These are phyloP conservation scores for Stegostoma tigrinum DNA, from an alignment of 2,113 vertebrate genomes.

Conservation along the genomic window DNA sequence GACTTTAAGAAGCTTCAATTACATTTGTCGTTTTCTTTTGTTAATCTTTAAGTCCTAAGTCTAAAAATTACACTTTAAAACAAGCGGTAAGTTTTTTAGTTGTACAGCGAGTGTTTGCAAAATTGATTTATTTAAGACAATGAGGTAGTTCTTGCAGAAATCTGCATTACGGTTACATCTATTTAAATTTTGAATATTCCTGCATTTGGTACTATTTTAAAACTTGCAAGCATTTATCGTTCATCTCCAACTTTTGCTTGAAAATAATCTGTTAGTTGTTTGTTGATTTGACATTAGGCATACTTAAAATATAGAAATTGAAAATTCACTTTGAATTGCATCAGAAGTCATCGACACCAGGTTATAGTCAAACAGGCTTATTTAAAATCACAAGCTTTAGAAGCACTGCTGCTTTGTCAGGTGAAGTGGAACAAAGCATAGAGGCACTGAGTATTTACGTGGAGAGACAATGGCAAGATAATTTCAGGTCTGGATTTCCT, in stretches of 20 bases:
- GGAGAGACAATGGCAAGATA: too few relatives aligned
- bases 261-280: neutral
- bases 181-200: neutral
- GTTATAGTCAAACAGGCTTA: too few relatives aligned
- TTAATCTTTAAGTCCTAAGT: too few relatives aligned
- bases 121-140: neutral
- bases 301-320: neutral
- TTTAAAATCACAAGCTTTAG: too few relatives aligned
- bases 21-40: too few relatives aligned
- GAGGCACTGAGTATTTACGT: too few relatives aligned
- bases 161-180: neutral
- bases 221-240: neutral
- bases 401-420: too few relatives aligned
- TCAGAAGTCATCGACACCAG: too few relatives aligned
- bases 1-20: too few relatives aligned
- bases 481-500: too few relatives aligned
- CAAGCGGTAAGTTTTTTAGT: neutral
- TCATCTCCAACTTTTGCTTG: neutral
- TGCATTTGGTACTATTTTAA: neutral
- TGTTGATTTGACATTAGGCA: neutral
- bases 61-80: too few relatives aligned
- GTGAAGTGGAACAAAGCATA: too few relatives aligned
- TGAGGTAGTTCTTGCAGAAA: neutral
- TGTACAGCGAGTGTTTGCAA: neutral
- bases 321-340: neutral